A percentile compares a stretch with the other conserved stretches of the same genome.
Conservation (phyloP, 2,888 invertebrate species). For the Girardia tigrina region DNA sequence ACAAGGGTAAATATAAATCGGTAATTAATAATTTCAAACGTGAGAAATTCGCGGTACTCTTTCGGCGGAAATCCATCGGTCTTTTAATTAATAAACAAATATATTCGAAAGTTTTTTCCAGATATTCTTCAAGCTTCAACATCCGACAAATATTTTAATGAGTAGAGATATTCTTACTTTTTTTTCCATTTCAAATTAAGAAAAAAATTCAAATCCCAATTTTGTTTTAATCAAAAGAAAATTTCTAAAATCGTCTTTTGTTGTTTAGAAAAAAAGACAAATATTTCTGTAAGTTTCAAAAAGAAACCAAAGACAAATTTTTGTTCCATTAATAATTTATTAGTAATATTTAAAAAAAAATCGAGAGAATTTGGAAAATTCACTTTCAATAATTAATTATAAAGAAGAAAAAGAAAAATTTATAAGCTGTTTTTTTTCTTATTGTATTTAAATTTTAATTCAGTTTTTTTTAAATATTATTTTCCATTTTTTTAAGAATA, state of each 20-base stretch:
- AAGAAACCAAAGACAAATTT: conserved; percentile 18
- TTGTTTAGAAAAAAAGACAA: neutral
- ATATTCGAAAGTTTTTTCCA: conserved; percentile 19
- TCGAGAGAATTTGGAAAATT: neutral
- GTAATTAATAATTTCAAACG: conserved; percentile 13
- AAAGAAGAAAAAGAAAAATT: too few species aligned
- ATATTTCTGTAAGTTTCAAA: conserved; percentile 1
- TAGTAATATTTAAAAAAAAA: neutral
- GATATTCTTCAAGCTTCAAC: conserved; percentile 20
- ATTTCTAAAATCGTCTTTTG: neutral
- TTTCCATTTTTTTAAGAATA: too few species aligned
- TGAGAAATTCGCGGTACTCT: conserved; percentile 17
- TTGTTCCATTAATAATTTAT: conserved; percentile 11
- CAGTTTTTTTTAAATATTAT: too few species aligned
- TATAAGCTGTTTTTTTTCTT: too few species aligned
- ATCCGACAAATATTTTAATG: conserved; percentile 17
- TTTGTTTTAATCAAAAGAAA: neutral
- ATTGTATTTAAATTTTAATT: too few species aligned
- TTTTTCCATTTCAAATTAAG: neutral
- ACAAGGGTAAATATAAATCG: conserved; percentile 2
- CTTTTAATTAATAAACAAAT: neutral
- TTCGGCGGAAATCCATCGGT: conserved; percentile 7
- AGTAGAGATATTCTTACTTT: conserved; percentile 16
- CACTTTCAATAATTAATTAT: too few species aligned
- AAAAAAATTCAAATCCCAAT: conserved; percentile 5